These are phyloP conservation scores for Momotus momota DNA, from an alignment of 2,797 vertebrate genomes.

Conservation along the genomic window DNA sequence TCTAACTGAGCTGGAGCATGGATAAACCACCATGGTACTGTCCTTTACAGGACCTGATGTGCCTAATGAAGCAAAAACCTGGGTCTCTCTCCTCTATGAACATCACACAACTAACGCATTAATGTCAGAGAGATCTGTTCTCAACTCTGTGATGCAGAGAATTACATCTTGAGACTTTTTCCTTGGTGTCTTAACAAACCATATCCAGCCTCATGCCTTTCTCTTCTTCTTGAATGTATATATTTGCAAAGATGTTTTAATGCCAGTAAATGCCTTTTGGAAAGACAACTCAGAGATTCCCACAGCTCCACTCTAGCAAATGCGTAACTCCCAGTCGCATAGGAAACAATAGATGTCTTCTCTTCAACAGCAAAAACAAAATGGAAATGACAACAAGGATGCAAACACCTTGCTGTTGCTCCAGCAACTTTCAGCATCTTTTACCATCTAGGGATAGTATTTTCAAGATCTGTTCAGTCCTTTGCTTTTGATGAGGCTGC, in stretches of 20 bases:
- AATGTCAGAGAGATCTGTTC: not conserved
- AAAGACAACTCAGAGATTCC: not conserved
- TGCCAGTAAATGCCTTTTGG: not conserved
- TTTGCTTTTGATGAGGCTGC: not conserved
- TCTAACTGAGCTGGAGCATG: not conserved
- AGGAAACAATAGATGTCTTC: not conserved
- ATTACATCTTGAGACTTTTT: not conserved
- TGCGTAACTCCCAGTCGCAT: not conserved
- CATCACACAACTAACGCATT: rapidly evolving
- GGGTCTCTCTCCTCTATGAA: not conserved
- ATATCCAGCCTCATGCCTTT: not conserved
- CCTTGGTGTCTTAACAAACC: not conserved
- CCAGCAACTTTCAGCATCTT: not conserved
- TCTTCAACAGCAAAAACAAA: slow-evolving; percentile 6
- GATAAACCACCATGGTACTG: not conserved
- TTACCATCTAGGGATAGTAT: not conserved
- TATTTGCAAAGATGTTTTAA: not conserved
- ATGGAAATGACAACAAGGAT: not conserved
- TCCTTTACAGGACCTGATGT: not conserved
- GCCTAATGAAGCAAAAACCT: not conserved
- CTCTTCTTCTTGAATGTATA: not conserved
- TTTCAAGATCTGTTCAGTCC: not conserved
- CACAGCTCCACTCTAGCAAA: not conserved
- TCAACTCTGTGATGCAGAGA: not conserved
- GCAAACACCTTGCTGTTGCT: not conserved